Conservation (phyloP, 2,113 vertebrate species). For the Nanorana parkeri region DNA sequence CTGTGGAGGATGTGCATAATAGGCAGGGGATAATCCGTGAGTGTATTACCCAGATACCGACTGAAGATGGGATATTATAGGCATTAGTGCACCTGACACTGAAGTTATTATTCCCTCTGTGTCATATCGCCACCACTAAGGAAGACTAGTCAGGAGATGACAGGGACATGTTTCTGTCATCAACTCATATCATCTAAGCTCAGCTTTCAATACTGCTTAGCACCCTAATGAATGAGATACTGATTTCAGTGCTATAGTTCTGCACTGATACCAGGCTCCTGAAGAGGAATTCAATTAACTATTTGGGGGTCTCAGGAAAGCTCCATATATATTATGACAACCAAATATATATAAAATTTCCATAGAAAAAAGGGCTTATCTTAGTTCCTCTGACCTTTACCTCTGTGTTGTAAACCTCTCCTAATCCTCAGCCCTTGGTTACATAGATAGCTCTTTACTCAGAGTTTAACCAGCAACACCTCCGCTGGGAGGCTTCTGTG, state of each 20-base stretch:
- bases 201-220: constrained; percentile 23
- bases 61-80: constrained; percentile 24
- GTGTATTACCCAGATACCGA: constrained; percentile 51
- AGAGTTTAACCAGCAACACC: background rate
- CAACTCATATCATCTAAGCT: background rate
- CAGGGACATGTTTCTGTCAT: background rate
- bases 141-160: background rate
- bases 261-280: background rate
- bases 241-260: constrained; percentile 4
- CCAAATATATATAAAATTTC: constrained; percentile 4
- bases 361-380: constrained; percentile 8
- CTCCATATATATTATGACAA: background rate
- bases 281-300: constrained; percentile 15
- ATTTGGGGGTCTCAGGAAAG: background rate
- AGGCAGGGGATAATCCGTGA: constrained; percentile 45
- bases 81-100: constrained; percentile 22
- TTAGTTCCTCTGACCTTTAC: background rate
- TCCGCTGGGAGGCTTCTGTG: background rate
- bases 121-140: constrained; percentile 29
- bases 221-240: constrained; percentile 26
- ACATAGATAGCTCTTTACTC: background rate
- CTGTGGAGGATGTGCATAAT: constrained; percentile 51
- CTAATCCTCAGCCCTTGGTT: constrained; percentile 10
- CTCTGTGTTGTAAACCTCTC: constrained; percentile 27
- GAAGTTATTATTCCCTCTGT: constrained; percentile 1